Evolutionary conservation across 2,113 vertebrate genomes (phyloP).

Genomic region (Sula dactylatra): DNA sequence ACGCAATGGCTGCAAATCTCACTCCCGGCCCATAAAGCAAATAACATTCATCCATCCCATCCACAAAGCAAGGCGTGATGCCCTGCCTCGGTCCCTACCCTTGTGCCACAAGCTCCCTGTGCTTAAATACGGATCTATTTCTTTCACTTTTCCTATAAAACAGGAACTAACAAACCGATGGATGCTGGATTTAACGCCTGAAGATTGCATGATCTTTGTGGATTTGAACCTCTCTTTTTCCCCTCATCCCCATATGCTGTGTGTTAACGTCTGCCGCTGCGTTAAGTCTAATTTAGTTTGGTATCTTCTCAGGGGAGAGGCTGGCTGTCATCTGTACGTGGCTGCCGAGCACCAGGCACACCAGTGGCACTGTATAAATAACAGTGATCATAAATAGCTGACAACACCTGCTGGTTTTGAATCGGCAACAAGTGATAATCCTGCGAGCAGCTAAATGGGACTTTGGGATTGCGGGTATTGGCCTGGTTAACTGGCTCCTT

Average conservation of each 20-base stretch:
- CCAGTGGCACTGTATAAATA: neutral
- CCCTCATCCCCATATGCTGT: neutral
- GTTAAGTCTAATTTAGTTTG: neutral
- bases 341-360: neutral
- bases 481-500: neutral
- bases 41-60: neutral
- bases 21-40: neutral
- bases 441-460: neutral
- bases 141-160: neutral
- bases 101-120: accelerated
- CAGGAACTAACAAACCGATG: accelerated
- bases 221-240: neutral
- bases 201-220: neutral
- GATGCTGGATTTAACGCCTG: neutral
- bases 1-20: neutral
- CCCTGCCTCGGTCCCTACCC: neutral
- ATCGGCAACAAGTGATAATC: slow-evolving; percentile 47
- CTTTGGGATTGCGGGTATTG: neutral
- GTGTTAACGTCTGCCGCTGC: neutral
- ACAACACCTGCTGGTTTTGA: slow-evolving; percentile 41
- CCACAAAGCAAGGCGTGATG: neutral
- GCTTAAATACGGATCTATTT: accelerated
- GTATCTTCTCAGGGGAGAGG: neutral
- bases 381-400: neutral
- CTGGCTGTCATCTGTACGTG: neutral